A percentile compares a stretch with the other conserved stretches of the same genome.
These are phyloP conservation scores for Euwallacea similis DNA, from an alignment of 1,140 invertebrate species.

Conservation along the genomic window DNA sequence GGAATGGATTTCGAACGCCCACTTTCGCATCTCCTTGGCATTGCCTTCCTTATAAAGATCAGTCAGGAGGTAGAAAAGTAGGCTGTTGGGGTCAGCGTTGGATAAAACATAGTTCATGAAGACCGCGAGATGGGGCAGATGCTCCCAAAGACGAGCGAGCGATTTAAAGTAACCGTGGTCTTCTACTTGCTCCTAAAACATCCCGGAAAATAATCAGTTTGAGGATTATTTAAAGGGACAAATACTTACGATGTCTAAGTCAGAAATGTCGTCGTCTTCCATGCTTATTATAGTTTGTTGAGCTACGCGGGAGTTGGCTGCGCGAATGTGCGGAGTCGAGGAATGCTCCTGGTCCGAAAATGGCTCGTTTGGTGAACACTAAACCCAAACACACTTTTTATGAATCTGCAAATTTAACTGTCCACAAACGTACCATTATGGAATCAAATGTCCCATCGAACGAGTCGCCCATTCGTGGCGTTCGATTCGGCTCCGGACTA, in stretches of 20 bases:
- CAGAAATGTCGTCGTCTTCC: conserved; percentile 92
- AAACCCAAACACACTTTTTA: no score
- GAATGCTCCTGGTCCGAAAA: conserved; percentile 45
- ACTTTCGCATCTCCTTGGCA: conserved; percentile 88
- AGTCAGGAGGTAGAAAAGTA: conserved; percentile 87
- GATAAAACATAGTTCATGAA: conserved; percentile 87
- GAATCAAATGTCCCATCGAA: conserved; percentile 21
- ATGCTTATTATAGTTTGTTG: conserved; percentile 87
- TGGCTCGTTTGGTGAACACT: no score
- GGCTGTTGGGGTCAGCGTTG: conserved; percentile 81
- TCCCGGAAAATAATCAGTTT: neutral
- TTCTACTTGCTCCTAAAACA: conserved; percentile 63
- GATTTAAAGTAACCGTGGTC: conserved; percentile 82
- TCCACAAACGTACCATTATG: neutral
- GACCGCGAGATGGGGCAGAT: conserved; percentile 77
- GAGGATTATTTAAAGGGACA: neutral
- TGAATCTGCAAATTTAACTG: no score
- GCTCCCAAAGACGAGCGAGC: conserved; percentile 68
- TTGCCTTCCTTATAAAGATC: conserved; percentile 83
- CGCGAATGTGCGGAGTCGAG: conserved; percentile 46
- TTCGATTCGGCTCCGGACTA: conserved; percentile 17
- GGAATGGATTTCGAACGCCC: conserved; percentile 98
- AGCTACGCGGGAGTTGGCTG: conserved; percentile 51
- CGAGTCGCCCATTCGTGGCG: conserved; percentile 10
- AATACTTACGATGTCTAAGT: conserved; percentile 70